Evolutionary conservation across 2,797 vertebrate genomes (phyloP).

Genomic region (Odontamblyopus rebecca): DNA sequence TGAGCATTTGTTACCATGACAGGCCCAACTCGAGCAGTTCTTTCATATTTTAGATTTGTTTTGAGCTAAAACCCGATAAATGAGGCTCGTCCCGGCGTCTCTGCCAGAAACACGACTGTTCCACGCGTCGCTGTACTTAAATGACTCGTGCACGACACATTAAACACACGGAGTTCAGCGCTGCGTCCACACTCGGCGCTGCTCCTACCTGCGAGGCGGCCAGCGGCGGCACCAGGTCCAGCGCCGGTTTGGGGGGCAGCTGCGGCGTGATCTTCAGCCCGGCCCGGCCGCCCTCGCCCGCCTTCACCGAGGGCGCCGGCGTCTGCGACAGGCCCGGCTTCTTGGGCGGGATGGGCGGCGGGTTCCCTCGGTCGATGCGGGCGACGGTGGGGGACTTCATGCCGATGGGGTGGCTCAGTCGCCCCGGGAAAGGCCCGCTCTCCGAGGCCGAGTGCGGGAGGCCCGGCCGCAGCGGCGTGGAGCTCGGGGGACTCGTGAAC

Average conservation of each 20-base stretch:
- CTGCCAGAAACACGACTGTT: neutral
- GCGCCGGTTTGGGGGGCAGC: slow-evolving; percentile 96
- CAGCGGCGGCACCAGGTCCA: slow-evolving; percentile 98
- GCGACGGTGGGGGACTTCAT: slow-evolving; percentile 89
- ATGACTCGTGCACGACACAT: neutral
- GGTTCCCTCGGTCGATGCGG: slow-evolving; percentile 95
- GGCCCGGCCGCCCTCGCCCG: slow-evolving; percentile 78
- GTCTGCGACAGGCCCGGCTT: slow-evolving; percentile 98
- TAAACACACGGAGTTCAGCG: no score
- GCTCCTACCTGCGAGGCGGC: slow-evolving; percentile 95
- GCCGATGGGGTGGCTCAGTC: slow-evolving; percentile 78
- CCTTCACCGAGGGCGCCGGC: slow-evolving; percentile 91
- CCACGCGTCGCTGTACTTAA: neutral
- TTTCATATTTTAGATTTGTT: no score
- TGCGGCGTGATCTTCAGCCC: slow-evolving; percentile 88
- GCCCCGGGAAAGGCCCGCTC: slow-evolving; percentile 84
- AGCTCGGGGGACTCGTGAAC: slow-evolving; percentile 89
- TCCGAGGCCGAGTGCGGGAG: slow-evolving; percentile 82
- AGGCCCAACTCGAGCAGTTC: no score
- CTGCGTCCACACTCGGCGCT: no score
- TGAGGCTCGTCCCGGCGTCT: no score
- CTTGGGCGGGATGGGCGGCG: slow-evolving; percentile 98
- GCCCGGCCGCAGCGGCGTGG: slow-evolving; percentile 73
- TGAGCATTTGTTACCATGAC: no score
- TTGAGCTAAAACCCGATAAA: no score